Evolutionary conservation across 2,888 invertebrate species (phyloP).

Genomic region (Ophonus ardosiacus): DNA sequence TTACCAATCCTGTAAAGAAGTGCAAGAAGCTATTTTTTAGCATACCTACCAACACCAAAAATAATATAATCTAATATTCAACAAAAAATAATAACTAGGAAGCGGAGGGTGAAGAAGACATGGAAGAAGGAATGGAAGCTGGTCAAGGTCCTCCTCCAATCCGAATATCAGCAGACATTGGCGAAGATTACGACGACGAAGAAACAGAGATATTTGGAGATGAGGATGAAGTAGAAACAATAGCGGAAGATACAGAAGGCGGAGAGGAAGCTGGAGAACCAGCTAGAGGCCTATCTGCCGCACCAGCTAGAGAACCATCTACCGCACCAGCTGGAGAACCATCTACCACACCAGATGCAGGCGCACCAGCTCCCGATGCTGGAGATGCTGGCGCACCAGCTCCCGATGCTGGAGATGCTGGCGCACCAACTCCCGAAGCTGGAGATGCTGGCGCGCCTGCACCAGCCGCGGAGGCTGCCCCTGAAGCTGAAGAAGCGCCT

Average conservation of each 20-base stretch:
- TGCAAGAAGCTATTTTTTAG: no score
- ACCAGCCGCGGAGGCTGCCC: background rate
- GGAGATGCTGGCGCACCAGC: constrained; percentile 33
- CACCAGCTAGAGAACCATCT: no score
- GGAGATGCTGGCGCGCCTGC: background rate
- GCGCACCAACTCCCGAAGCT: background rate
- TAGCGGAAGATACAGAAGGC: constrained; percentile 20
- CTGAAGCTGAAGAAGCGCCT: constrained; percentile 7
- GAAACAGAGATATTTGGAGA: background rate
- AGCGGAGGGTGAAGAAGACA: constrained; percentile 63
- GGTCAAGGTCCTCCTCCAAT: constrained; percentile 61
- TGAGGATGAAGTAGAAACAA: no score
- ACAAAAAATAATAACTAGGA: background rate
- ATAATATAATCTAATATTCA: no score
- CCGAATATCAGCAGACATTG: constrained; percentile 18
- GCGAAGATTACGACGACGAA: constrained; percentile 22
- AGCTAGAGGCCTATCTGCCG: no score
- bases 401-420: constrained; percentile 57
- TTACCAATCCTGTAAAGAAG: no score
- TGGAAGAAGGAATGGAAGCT: constrained; percentile 28
- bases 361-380: background rate
- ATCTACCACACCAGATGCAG: no score
- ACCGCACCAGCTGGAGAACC: no score
- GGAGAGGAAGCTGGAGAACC: constrained; percentile 50
- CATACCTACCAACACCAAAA: no score